Evolutionary conservation across 2,113 vertebrate genomes (phyloP), one percentile per base, ranked within the genome.

Genomic region (Glaucidium brasilianum): DNA sequence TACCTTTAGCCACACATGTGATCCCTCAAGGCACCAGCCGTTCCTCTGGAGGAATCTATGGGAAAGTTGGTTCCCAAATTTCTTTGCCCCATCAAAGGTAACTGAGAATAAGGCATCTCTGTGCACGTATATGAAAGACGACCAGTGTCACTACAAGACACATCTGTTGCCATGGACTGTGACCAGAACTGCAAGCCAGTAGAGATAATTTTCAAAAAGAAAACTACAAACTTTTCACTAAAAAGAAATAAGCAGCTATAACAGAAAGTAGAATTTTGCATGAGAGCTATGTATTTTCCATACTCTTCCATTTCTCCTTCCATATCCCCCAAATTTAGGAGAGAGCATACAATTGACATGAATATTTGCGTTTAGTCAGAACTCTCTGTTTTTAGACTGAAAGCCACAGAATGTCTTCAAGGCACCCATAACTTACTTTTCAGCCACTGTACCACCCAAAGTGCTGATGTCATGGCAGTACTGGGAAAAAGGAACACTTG

Each of bases 101-200:
- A 27, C 14, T 29, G 35, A 82, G 32, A 76, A 64, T 11, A 35
- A 55, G 17, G 23, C 12, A 5, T 67, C 83, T 56, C 52, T 30
- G 45, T 8, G 15, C 5, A 19, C 0, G 1, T 15, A 10, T 6
- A 27, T 21, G n/a, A 16, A 17, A 39, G 41, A 49, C 5, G 9
- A 76, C 4, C 52, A 9, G 47, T 6, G 10, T 6, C 26, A 4
- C 35, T 34, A 27, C 63, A 35, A 11, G 41, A 86, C 30, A 21
- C 1, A 2, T 32, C 67, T 59, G 35, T 35, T 87, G 30, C 60
- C 20, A 8, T 12, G 13, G 35, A 52, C 64, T 62, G 41, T 1
- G 3, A 15, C 39, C 75, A 52, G 23, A 79, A 53, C 20, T 12
- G 11, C 26, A 84, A 71, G 68, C 5, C 50, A 66, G 10, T 15